Base-by-base conservation (phyloP, 2,797 vertebrate genomes). In the Gobio occitaniae region DNA sequence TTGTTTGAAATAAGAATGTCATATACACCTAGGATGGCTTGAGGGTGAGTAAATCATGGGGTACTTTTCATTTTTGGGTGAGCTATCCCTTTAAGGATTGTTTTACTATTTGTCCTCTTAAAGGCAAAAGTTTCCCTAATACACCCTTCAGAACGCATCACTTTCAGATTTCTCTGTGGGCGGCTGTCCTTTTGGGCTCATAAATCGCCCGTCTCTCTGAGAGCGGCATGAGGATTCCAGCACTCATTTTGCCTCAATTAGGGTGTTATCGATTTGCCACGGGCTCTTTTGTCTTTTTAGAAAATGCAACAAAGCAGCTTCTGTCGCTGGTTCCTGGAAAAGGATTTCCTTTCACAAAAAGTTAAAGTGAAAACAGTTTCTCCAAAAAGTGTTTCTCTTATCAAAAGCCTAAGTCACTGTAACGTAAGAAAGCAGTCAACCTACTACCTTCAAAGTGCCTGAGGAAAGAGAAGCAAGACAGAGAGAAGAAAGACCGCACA, bases 171-270 rank as follows among this genome's bases (percentile, higher is more conserved):
- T 88, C 92, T 95, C 84, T 94, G 96, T 1, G 97, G 97, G 66
- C 96, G 92, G 54, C 93, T 95, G 91, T 97, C 97, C 90, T 97
- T 96, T 93, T 96, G 96, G 76, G 95, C 92, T 98, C 97, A 71
- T 98, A 97, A 91, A 97, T 97, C 87, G 96, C 93, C 87, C 95
- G 96, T 93, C 87, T 95, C 82, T 96, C 96, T 89, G 93, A 92
- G 92, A 95, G 90, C 8, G 96, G 96, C 96, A 98, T 97, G 87
- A 97, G 93, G 97, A 98, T 98, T 90, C 97, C 97, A 1, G 97
- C 96, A 93, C 97, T 96, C 97, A 98, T 98, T 94, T 90, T 93
- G 85, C 63, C 88, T 85, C 84, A 65, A 86, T 47, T 89, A 54
- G 86, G 66, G 12, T 52, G 47, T 38, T 54, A 77, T 50, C 32